phyloP scores from a whole-genome alignment of 1,140 invertebrate species.

The Whitmania pigra region DNA sequence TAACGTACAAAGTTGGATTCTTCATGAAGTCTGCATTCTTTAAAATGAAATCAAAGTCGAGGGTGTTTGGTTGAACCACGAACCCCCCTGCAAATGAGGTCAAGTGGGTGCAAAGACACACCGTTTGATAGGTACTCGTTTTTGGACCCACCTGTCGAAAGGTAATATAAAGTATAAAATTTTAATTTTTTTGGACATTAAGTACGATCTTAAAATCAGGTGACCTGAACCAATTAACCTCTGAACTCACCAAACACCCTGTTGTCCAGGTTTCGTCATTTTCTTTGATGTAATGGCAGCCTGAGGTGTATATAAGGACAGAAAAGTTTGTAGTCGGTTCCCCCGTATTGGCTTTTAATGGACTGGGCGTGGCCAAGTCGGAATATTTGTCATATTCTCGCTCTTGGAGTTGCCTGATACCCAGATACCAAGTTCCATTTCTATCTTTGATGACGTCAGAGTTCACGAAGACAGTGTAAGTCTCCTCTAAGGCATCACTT shows the following conservation, averaged over 20 bases:
- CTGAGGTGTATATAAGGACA: slow-evolving; percentile 19
- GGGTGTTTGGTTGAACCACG: slow-evolving; percentile 39
- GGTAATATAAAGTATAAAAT: background rate
- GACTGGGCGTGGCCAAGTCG: slow-evolving; percentile 6
- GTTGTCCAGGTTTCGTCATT: slow-evolving; percentile 5
- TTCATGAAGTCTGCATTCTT: slow-evolving; percentile 45
- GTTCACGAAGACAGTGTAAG: slow-evolving; percentile 18
- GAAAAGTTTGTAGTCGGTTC: slow-evolving; percentile 11
- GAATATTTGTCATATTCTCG: slow-evolving; percentile 17
- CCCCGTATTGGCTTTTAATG: slow-evolving; percentile 10
- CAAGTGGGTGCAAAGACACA: slow-evolving; percentile 39
- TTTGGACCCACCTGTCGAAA: slow-evolving; percentile 28
- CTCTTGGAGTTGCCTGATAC: slow-evolving; percentile 15
- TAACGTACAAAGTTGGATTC: slow-evolving; percentile 49
- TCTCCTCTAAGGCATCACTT: background rate
- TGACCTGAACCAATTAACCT: background rate
- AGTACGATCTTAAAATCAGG: background rate
- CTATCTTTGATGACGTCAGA: slow-evolving; percentile 12
- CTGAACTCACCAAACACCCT: background rate
- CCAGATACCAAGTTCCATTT: slow-evolving; percentile 12
- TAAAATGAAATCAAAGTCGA: slow-evolving; percentile 42
- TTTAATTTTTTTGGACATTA: background rate
- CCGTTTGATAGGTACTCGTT: slow-evolving; percentile 27
- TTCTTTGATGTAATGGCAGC: slow-evolving; percentile 18
- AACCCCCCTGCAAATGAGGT: slow-evolving; percentile 42